Conservation (phyloP, 92 coral and sea anemone species). For the Pocillopora grandis region DNA sequence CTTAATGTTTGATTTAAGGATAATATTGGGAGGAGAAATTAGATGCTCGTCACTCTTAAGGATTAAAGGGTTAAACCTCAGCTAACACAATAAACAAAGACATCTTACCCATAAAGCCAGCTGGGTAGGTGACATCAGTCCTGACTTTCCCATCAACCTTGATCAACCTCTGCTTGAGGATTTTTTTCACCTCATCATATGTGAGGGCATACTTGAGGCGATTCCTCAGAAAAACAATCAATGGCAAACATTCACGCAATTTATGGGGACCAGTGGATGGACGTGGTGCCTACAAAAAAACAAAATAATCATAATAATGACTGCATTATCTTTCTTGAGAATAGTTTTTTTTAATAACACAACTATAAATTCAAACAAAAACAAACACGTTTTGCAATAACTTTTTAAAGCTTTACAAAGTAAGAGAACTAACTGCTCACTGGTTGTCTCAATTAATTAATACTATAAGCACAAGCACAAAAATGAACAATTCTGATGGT, state of each 20-base stretch:
- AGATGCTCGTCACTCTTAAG: no score
- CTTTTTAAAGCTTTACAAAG: no score
- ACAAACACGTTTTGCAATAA: no score
- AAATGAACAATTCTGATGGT: no score
- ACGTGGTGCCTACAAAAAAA: constrained; percentile 85
- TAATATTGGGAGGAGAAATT: no score
- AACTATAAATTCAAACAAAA: not conserved
- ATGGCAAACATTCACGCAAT: constrained; percentile 92
- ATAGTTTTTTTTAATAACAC: not conserved
- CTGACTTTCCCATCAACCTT: constrained; percentile 99
- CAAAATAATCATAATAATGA: not conserved
- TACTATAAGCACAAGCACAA: no score
- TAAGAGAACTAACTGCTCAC: no score
- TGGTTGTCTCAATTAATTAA: no score
- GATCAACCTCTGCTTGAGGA: constrained; percentile 89
- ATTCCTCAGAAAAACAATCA: constrained; percentile 91
- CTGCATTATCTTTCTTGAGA: not conserved
- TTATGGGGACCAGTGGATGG: constrained; percentile 99
- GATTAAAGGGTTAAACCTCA: no score
- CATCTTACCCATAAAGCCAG: constrained; percentile 93
- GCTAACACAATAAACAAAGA: no score
- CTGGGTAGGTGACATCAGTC: constrained; percentile 92
- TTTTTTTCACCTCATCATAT: constrained; percentile 93
- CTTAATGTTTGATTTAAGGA: no score
- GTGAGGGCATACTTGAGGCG: constrained; percentile 97